A percentile compares a stretch with the other conserved stretches of the same genome.
phyloP scores from a whole-genome alignment of 2,888 invertebrate species.

The Uropetala carovei region DNA sequence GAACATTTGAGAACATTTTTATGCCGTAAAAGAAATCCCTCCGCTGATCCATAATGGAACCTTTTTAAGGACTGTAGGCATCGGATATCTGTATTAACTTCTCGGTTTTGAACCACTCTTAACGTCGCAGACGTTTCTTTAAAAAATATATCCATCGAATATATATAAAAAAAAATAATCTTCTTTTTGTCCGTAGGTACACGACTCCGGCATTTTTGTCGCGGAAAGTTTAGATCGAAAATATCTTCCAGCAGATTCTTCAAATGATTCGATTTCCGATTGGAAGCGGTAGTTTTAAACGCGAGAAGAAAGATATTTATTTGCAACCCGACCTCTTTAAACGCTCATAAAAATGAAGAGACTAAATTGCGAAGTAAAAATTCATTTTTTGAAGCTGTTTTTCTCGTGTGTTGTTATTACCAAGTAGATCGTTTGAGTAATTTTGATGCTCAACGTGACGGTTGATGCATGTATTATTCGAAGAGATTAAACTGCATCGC shows the following conservation, averaged over 20 bases:
- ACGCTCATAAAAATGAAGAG: no score
- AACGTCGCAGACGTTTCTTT: neutral
- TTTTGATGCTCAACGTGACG: no score
- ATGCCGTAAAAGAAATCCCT: neutral
- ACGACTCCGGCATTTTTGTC: neutral
- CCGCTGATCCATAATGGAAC: neutral
- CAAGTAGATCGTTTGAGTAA: no score
- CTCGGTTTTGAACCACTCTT: conserved; percentile 23
- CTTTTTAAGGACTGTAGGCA: conserved; percentile 23
- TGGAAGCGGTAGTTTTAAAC: neutral
- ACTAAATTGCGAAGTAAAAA: no score
- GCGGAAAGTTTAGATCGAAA: neutral
- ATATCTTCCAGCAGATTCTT: neutral
- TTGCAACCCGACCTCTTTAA: neutral
- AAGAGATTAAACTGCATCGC: no score
- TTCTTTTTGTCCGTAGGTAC: neutral
- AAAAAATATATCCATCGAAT: neutral
- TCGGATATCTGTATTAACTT: conserved; percentile 24
- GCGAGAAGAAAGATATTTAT: neutral
- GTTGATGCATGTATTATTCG: no score
- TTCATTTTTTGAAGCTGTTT: no score
- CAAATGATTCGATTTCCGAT: neutral
- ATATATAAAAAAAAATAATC: neutral
- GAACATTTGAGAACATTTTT: neutral
- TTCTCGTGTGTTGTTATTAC: no score